phyloP scores from a whole-genome alignment of 2,888 invertebrate species.

The Cheilosia scutellata region DNA sequence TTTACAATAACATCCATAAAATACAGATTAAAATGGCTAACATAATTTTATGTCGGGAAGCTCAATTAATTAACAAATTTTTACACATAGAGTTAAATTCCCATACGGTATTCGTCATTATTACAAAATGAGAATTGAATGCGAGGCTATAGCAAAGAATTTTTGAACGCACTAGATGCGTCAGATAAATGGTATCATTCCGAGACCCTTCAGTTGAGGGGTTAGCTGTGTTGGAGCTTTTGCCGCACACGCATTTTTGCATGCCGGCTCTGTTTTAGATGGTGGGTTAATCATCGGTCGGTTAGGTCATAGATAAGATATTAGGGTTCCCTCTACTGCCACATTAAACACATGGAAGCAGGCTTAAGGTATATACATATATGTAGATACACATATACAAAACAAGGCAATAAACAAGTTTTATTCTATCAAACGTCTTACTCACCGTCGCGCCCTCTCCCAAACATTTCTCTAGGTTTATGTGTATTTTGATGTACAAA shows the following conservation, averaged over 20 bases:
- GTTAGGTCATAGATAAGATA: slow-evolving; percentile 57
- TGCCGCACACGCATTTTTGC: slow-evolving; percentile 52
- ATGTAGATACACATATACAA: background rate
- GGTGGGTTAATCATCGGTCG: slow-evolving; percentile 34
- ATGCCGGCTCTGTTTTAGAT: slow-evolving; percentile 24
- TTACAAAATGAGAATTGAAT: no score
- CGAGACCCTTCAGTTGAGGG: background rate
- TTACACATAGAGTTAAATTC: no score
- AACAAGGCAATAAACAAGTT: slow-evolving; percentile 39
- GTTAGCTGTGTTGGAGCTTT: slow-evolving; percentile 19
- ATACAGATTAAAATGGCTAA: no score
- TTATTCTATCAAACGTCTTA: slow-evolving; percentile 19
- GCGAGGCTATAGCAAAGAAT: background rate
- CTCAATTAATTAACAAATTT: no score
- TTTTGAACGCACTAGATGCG: slow-evolving; percentile 40
- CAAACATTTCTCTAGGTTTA: slow-evolving; percentile 9
- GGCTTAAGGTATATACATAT: background rate
- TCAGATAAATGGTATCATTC: background rate
- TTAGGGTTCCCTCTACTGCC: slow-evolving; percentile 32
- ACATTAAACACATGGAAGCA: slow-evolving; percentile 37
- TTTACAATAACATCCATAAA: no score
- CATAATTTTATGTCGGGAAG: no score
- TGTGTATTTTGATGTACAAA: slow-evolving; percentile 28
- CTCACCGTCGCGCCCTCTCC: slow-evolving; percentile 3
- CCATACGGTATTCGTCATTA: no score